These are phyloP conservation scores for Pangasianodon gigas DNA, from an alignment of 2,113 vertebrate species.

Conservation along the genomic window DNA sequence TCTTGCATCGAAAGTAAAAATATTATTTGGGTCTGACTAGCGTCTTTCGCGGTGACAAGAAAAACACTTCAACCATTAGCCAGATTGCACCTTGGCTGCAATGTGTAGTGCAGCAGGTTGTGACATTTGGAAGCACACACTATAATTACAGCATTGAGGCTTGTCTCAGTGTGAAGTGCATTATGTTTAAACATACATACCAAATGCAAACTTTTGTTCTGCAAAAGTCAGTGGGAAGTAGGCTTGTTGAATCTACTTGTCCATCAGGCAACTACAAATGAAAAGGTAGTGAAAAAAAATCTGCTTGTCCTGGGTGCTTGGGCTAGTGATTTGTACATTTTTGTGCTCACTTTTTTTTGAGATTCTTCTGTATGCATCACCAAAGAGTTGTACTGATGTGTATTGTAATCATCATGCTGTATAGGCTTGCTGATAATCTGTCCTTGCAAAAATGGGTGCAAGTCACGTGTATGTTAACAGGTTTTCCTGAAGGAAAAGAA, in stretches of 20 bases:
- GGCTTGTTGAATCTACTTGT: not conserved
- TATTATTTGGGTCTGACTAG: not conserved
- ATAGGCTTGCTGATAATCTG: not conserved
- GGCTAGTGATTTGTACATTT: not conserved
- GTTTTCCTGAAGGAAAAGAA: not conserved
- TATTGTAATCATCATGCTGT: not conserved
- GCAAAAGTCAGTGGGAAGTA: not conserved
- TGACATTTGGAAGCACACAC: not conserved
- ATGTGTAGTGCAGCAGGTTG: not conserved
- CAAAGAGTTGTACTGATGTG: not conserved
- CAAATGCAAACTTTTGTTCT: not conserved
- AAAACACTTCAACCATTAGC: not conserved
- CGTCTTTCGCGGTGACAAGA: not conserved
- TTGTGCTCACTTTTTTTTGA: not conserved
- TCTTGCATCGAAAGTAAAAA: not conserved
- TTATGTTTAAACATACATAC: not conserved
- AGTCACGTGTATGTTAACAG: not conserved
- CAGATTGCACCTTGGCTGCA: not conserved
- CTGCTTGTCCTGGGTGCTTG: not conserved
- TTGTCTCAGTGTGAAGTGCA: not conserved
- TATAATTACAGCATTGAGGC: not conserved
- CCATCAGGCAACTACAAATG: not conserved
- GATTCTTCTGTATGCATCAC: not conserved
- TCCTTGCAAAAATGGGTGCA: not conserved
- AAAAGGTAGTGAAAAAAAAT: not conserved